These are phyloP conservation scores for Axis porcinus DNA, from an alignment of 2,113 vertebrate genomes.

Conservation along the genomic window DNA sequence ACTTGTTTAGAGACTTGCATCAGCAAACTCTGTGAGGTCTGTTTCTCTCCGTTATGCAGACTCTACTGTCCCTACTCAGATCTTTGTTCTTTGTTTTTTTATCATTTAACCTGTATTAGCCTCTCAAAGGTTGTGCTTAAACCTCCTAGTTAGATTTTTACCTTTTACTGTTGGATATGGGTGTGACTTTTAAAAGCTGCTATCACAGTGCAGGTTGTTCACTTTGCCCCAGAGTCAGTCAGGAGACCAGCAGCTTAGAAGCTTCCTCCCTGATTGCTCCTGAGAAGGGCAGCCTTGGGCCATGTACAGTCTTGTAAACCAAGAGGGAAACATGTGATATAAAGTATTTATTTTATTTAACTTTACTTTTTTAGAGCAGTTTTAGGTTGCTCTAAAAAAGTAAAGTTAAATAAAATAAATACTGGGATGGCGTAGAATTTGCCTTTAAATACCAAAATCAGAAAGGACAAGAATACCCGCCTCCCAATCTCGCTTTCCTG, in stretches of 20 bases:
- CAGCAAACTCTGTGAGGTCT: background rate
- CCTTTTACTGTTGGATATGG: background rate
- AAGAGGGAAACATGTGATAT: background rate
- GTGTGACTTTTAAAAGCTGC: background rate
- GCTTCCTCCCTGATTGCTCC: background rate
- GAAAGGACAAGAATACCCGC: slow-evolving; percentile 95
- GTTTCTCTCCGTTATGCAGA: background rate
- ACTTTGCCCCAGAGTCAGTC: background rate
- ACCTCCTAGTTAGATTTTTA: background rate
- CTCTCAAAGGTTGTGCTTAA: background rate
- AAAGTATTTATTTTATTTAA: background rate
- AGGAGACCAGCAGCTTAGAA: background rate
- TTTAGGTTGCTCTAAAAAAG: background rate
- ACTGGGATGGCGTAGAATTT: slow-evolving; percentile 95
- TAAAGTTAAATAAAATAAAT: too few species aligned
- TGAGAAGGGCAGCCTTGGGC: background rate
- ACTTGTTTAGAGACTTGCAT: background rate
- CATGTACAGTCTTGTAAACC: background rate
- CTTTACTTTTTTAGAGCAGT: background rate
- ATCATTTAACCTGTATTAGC: background rate
- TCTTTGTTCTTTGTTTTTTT: background rate
- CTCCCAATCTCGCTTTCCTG: slow-evolving; percentile 95
- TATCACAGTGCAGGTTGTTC: background rate
- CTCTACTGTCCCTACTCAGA: background rate
- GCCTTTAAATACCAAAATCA: slow-evolving; percentile 98